A percentile compares a stretch with the other conserved stretches of the same genome.
Conservation (phyloP, 2,113 vertebrate species). For the Picathartes gymnocephalus region DNA sequence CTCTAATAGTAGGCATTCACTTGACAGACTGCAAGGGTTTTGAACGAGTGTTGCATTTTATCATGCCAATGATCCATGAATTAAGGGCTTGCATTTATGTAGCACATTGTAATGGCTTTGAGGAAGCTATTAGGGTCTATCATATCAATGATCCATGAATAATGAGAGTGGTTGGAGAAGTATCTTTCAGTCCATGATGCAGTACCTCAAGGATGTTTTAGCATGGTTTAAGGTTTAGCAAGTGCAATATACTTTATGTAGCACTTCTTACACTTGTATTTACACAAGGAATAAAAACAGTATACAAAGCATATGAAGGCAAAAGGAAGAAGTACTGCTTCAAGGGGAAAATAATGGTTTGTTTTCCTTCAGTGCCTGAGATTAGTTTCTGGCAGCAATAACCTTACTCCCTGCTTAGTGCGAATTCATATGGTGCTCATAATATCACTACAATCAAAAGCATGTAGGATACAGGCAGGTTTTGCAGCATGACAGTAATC, state of each 20-base stretch:
- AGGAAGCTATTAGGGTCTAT: not conserved
- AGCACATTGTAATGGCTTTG: not conserved
- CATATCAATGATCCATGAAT: slow-evolving; percentile 27
- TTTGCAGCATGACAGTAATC: not conserved
- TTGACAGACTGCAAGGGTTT: slow-evolving; percentile 17
- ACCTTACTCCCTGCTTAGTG: not conserved
- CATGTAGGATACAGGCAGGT: not conserved
- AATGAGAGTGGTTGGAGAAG: not conserved
- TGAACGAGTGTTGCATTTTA: not conserved
- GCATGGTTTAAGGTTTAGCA: slow-evolving; percentile 1
- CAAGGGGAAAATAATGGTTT: not conserved
- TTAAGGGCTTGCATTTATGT: slow-evolving; percentile 16
- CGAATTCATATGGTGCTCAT: not conserved
- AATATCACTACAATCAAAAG: not conserved
- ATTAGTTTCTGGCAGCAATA: not conserved
- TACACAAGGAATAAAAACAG: not conserved
- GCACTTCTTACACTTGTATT: not conserved
- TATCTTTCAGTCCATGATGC: not conserved
- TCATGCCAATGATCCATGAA: slow-evolving; percentile 21
- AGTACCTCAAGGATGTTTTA: not conserved
- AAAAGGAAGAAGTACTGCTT: not conserved
- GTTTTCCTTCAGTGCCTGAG: not conserved
- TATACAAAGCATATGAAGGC: not conserved
- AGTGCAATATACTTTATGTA: not conserved
- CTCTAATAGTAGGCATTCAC: not conserved